Conservation (phyloP, 1,140 invertebrate species). For the Drosophila kanapiae region DNA sequence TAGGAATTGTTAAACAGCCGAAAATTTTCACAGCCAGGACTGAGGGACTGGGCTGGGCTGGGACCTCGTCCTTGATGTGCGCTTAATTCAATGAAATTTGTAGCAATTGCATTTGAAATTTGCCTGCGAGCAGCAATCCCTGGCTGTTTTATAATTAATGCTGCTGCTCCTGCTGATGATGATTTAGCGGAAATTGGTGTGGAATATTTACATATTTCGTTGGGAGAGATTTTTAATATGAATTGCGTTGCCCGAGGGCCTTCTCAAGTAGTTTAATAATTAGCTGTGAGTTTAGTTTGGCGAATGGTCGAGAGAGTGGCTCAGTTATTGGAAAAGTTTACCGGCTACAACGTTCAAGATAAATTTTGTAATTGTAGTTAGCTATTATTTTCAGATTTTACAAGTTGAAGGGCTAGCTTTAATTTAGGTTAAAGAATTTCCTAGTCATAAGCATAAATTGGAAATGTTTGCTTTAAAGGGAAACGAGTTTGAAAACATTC, state of each 20-base stretch:
- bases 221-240: conserved; percentile 27
- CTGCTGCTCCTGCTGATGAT: conserved; percentile 28
- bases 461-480: too few relatives aligned
- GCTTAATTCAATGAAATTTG: conserved; percentile 64
- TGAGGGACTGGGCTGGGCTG: background rate
- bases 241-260: background rate
- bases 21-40: conserved; percentile 67
- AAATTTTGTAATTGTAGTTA: background rate
- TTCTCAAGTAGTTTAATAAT: conserved; percentile 17
- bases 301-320: background rate
- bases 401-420: too few relatives aligned
- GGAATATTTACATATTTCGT: conserved; percentile 32
- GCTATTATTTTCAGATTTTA: background rate
- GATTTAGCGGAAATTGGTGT: conserved; percentile 30
- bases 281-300: background rate
- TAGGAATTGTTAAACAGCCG: conserved; percentile 63
- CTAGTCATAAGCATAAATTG: background rate
- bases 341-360: background rate
- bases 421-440: background rate
- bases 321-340: conserved; percentile 26
- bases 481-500: background rate
- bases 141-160: conserved; percentile 48
- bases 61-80: conserved; percentile 33
- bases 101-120: conserved; percentile 74
- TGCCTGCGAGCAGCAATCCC: conserved; percentile 10